These are phyloP conservation scores for Ctena decussata DNA, from an alignment of 2,888 invertebrate species.

Conservation along the genomic window DNA sequence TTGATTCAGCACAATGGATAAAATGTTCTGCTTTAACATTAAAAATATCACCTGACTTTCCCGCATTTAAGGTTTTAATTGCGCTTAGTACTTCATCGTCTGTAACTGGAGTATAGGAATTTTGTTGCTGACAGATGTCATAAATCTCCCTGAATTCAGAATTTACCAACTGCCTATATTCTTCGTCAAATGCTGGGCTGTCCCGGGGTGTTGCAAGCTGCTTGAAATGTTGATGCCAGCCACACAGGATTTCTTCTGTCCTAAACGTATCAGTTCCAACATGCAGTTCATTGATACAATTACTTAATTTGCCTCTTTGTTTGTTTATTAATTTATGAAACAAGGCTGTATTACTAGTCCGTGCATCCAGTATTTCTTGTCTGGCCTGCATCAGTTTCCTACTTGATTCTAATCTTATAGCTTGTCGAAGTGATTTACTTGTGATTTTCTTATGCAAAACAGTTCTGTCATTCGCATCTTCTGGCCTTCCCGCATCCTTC, in stretches of 20 bases:
- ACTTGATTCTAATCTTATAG: background rate
- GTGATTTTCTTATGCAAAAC: background rate
- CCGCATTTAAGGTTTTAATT: background rate
- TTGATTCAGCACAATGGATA: background rate
- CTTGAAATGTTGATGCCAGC: background rate
- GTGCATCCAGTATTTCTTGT: background rate
- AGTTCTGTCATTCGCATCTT: too few relatives aligned
- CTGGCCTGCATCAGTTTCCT: background rate
- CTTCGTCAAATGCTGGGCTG: background rate
- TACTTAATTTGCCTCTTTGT: background rate
- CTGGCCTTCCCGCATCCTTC: too few relatives aligned
- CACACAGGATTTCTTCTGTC: background rate
- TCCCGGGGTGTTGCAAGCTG: background rate
- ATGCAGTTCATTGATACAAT: constrained; percentile 13
- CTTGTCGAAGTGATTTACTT: background rate
- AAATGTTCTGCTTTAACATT: background rate
- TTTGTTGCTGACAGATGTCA: background rate
- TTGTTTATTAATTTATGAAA: constrained; percentile 17
- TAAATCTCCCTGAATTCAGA: background rate
- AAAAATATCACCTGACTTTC: background rate
- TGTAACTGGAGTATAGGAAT: background rate
- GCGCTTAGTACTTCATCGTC: background rate
- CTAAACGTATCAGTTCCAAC: background rate
- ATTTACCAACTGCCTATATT: background rate
- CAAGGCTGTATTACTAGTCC: background rate